Evolutionary conservation across 2,888 invertebrate species (phyloP).

Genomic region (Sphaeridia pumilis): DNA sequence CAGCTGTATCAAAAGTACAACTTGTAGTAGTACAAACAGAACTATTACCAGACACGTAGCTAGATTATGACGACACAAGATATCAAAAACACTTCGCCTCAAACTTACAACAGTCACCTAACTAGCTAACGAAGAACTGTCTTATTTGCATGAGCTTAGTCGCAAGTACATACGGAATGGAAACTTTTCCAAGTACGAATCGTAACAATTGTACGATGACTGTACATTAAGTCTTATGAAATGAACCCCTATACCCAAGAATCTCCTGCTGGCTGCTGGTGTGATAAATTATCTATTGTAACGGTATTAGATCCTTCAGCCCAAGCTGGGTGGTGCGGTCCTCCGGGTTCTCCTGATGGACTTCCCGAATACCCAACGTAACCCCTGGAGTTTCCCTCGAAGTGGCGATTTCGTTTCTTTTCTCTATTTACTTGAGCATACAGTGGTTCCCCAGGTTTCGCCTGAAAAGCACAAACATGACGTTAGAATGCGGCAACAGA

Average conservation of each 20-base stretch:
- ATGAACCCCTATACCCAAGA: conserved; percentile 36
- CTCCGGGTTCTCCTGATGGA: conserved; percentile 22
- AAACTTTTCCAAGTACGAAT: neutral
- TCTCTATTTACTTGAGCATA: conserved; percentile 56
- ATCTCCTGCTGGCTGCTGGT: conserved; percentile 34
- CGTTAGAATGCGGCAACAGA: neutral
- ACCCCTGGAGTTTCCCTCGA: conserved; percentile 26
- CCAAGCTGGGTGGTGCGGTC: conserved; percentile 22
- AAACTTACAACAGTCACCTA: neutral
- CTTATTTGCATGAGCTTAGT: conserved; percentile 1
- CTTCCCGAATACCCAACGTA: conserved; percentile 29
- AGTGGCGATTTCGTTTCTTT: conserved; percentile 49
- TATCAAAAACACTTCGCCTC: too few species aligned
- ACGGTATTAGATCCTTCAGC: conserved; percentile 26
- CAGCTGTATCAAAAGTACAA: too few species aligned
- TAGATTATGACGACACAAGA: too few species aligned
- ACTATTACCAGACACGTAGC: too few species aligned
- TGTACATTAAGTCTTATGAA: neutral
- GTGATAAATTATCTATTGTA: conserved; percentile 31
- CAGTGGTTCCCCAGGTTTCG: conserved; percentile 50
- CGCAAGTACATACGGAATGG: neutral
- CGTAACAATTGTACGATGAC: neutral
- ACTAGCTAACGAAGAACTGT: neutral
- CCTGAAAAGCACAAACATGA: conserved; percentile 37
- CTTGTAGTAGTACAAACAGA: too few species aligned